Base-by-base conservation (phyloP, 2,888 invertebrate genomes). In the Aporophyla lueneburgensis region DNA sequence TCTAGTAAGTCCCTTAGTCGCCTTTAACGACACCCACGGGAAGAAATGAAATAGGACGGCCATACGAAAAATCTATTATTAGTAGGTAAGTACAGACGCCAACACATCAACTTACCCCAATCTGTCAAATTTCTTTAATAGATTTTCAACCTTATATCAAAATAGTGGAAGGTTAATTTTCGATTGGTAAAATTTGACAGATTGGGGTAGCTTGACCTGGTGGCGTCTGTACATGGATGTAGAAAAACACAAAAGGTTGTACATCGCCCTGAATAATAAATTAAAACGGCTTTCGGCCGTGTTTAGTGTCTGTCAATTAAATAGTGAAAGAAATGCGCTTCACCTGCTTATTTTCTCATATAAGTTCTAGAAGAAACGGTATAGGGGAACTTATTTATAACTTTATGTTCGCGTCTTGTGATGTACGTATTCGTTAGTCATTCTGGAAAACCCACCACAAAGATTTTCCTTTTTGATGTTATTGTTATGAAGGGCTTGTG, bases 311-410 rank as follows among this genome's bases (percentile, higher is more conserved):
- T 54, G 14, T 19, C n/a, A 58, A 56, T 14, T 43, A 43, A 33
- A 65, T 12, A 65, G 10, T 40, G 6, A 51, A 71, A 9, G 46
- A n/a, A 67, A 24, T n/a, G 58, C 27, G 46, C 24, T 53, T 27
- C 83, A 77, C 51, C 71, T 83, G 83, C 40, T 40, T 63, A 58
- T 72, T 62, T 80, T 83, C 83, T 24, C 80, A 83, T 65, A 33
- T 21, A 75, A 71, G 7, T 72, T 69, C 33, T 72, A 53, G 75
- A 73, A 73, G 56, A 76, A 59, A 40, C 14, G 68, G 49, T 10
- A 43, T 19, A 62, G 33, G 43, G 49, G 54, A 78, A 68, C 40
- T 61, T 46, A 63, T 49, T 68, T 27, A 27, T 72, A 69, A 14
- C 24, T 19, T 69, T 49, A 59, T 70, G 24, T 62, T 27, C 14